Evolutionary conservation across 2,113 vertebrate genomes (phyloP), one percentile per base, ranked within the genome.

Genomic region (Montifringilla adamsi): DNA sequence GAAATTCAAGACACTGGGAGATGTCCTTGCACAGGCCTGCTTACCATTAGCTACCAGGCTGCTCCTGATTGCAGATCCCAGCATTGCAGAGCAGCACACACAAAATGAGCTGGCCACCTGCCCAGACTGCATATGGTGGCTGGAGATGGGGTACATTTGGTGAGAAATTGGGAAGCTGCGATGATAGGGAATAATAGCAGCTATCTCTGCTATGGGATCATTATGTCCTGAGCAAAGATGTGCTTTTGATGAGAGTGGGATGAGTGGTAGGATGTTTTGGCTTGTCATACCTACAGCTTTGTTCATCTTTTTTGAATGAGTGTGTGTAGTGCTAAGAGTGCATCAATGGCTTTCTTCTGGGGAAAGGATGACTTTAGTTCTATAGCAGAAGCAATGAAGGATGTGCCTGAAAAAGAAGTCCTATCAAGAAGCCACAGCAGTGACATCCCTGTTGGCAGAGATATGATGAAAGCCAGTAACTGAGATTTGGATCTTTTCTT

Each of bases 81-180:
- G 33, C 23, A 28, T 2, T 73, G 70, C 70, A 85, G 74, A 80
- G 59, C 43, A 84, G 35, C 50, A 44, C 8, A 10, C 18, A 8
- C 28, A 43, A 47, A 93, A 84, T 46, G 58, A 93, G 23, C 62
- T n/a, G 9, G 68, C 70, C 93, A 62, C 77, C 47, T 84, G 44
- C 56, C 74, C 1, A 3, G n/a, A 59, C 87, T 93, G 66, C n/a
- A 10, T 56, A 35, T 79, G 55, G 74, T 87, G 49, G 26, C 39
- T 76, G 58, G 66, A 93, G 58, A 84, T 7, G 3, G 58, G 75
- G 46, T 75, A 31, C 6, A 22, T 82, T 58, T 83, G 74, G 27
- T 82, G 43, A 85, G 67, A 84, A 93, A 95, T 15, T 43, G 67
- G 70, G 72, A 93, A 91, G 50, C 43, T 85, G 37, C 68, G 70